phyloP scores from a whole-genome alignment of 2,888 invertebrate genomes.

The Drosophila rubida region DNA sequence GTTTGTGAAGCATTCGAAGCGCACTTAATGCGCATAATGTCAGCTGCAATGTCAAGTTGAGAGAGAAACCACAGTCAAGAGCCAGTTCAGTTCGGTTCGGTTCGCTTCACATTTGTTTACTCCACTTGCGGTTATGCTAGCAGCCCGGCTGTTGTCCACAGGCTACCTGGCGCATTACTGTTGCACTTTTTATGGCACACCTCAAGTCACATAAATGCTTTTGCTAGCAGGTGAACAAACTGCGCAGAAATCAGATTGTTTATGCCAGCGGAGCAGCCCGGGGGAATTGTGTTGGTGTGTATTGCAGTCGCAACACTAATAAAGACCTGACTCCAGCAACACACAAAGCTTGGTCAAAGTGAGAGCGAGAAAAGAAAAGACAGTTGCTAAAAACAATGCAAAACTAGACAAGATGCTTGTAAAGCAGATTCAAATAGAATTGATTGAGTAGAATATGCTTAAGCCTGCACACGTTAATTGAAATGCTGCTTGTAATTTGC shows the following conservation, averaged over 20 bases:
- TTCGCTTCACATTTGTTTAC: constrained; percentile 45
- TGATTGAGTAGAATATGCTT: no score
- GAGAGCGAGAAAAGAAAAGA: no score
- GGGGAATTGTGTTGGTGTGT: neutral
- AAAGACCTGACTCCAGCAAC: no score
- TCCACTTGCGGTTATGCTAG: constrained; percentile 13
- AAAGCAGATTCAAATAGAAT: no score
- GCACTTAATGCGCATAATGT: constrained; percentile 71
- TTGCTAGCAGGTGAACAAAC: constrained; percentile 1
- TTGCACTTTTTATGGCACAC: constrained; percentile 32
- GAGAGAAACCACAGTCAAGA: constrained; percentile 24
- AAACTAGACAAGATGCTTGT: no score
- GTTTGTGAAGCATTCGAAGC: constrained; percentile 53
- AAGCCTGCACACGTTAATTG: neutral
- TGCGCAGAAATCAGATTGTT: constrained; percentile 1
- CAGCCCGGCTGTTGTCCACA: neutral
- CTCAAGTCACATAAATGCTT: constrained; percentile 30
- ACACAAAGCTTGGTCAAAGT: no score
- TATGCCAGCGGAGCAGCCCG: neutral
- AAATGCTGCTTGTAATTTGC: neutral
- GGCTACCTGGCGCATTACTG: neutral
- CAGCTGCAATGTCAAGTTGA: constrained; percentile 41
- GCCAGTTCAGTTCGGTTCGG: constrained; percentile 19
- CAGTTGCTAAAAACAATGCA: no score
- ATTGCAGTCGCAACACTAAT: no score